Conservation (phyloP, 2,113 vertebrate species). For the Heloderma charlesbogerti region DNA sequence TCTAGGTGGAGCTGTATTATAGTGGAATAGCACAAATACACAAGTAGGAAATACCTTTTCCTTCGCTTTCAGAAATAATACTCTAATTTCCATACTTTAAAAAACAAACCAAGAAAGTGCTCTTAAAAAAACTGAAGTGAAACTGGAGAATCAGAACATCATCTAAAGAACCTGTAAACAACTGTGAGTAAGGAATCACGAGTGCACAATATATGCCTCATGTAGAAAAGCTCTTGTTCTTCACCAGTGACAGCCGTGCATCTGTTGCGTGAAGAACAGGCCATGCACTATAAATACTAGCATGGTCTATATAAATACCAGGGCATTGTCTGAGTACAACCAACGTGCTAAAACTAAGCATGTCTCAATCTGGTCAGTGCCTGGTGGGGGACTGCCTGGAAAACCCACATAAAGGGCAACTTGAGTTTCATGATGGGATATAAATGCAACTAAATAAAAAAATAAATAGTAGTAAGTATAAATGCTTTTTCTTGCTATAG, state of each 20-base stretch:
- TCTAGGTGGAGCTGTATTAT: too few species aligned
- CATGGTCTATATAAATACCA: background rate
- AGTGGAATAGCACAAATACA: too few species aligned
- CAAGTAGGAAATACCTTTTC: too few species aligned
- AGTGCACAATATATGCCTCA: too few species aligned
- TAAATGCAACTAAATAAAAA: too few species aligned
- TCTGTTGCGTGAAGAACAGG: background rate
- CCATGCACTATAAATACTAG: background rate
- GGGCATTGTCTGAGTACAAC: background rate
- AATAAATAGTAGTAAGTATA: background rate
- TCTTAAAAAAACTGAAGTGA: too few species aligned
- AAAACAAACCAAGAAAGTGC: too few species aligned
- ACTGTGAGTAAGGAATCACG: too few species aligned
- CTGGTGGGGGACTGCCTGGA: background rate
- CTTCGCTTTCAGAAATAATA: too few species aligned
- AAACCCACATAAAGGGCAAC: background rate
- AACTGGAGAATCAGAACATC: too few species aligned
- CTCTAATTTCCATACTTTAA: too few species aligned
- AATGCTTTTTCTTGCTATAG: background rate
- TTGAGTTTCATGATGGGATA: background rate
- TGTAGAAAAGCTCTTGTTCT: background rate
- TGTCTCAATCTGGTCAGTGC: background rate
- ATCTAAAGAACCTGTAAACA: too few species aligned
- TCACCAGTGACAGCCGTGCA: background rate
- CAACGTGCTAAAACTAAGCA: background rate